These are phyloP conservation scores for Pandion haliaetus DNA, from an alignment of 2,113 vertebrate species.

Conservation along the genomic window DNA sequence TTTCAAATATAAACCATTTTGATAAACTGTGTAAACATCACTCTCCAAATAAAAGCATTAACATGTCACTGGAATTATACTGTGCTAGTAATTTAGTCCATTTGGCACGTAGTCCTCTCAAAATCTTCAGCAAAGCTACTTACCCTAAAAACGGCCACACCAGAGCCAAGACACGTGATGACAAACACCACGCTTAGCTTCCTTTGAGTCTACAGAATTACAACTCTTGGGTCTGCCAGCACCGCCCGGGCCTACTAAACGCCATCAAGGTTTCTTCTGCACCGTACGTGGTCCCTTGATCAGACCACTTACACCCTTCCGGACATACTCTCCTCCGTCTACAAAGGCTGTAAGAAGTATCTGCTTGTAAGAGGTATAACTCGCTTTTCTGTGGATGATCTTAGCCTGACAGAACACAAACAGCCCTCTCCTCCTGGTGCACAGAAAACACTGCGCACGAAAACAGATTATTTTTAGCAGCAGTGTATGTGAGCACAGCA, in stretches of 20 bases:
- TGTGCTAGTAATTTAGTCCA: not conserved
- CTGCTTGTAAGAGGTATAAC: rapidly evolving
- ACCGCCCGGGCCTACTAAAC: rapidly evolving
- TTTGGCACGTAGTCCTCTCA: not conserved
- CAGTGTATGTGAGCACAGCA: not conserved
- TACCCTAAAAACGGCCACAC: not conserved
- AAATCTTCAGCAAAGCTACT: slow-evolving; percentile 34
- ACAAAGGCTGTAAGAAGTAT: rapidly evolving
- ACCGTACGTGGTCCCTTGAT: rapidly evolving
- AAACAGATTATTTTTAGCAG: slow-evolving; percentile 62
- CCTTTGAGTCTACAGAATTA: not conserved
- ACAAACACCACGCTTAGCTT: not conserved
- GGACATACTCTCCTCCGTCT: not conserved
- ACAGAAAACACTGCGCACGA: not conserved
- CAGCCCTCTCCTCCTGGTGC: not conserved
- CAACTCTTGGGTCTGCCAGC: not conserved
- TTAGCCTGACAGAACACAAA: not conserved
- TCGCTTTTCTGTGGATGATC: not conserved
- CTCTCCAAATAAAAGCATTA: not conserved
- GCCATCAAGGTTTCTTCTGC: rapidly evolving
- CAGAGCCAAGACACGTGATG: not conserved
- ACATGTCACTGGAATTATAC: not conserved
- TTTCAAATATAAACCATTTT: not conserved
- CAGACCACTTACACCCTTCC: not conserved
- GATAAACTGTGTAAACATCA: not conserved